A percentile compares a stretch with the other conserved stretches of the same genome.
These are phyloP conservation scores for Sebastes vulpes DNA, from an alignment of 2,797 vertebrate species.

Conservation along the genomic window DNA sequence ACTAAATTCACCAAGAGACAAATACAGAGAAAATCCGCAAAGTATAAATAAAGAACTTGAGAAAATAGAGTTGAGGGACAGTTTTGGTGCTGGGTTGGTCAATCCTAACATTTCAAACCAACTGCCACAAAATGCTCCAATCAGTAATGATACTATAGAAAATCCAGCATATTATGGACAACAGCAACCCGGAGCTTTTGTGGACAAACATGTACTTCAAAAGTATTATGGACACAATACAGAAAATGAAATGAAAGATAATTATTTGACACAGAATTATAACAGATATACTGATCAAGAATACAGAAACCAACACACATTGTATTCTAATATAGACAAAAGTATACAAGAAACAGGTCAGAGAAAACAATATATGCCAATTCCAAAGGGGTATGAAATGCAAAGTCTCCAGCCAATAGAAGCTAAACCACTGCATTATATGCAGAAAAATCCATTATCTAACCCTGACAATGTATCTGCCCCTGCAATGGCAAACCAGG, in stretches of 20 bases:
- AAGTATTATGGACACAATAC: conserved; percentile 30
- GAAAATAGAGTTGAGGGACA: conserved; percentile 52
- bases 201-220: conserved; percentile 30
- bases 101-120: conserved; percentile 36
- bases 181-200: conserved; percentile 13
- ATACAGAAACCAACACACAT: conserved; percentile 25
- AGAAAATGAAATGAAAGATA: conserved; percentile 38
- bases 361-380: conserved; percentile 29
- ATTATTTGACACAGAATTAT: conserved; percentile 22
- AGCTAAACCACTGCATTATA: conserved; percentile 15
- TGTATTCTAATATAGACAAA: conserved; percentile 31
- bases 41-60: conserved; percentile 50
- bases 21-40: conserved; percentile 53
- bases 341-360: conserved; percentile 49
- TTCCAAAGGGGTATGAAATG: conserved; percentile 34
- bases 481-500: conserved; percentile 13
- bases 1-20: conserved; percentile 42
- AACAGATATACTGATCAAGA: conserved; percentile 45
- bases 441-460: conserved; percentile 19
- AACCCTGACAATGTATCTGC: conserved; percentile 23
- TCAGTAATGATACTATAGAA: conserved; percentile 3
- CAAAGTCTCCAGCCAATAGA: conserved; percentile 30
- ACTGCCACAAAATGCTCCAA: conserved; percentile 21
- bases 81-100: conserved; percentile 13
- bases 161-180: conserved; percentile 42